Percentiles rank a stretch among this genome's conserved stretches.
Evolutionary conservation across 2,888 invertebrate genomes (phyloP).

Genomic region (Pristionchus entomophagus): DNA sequence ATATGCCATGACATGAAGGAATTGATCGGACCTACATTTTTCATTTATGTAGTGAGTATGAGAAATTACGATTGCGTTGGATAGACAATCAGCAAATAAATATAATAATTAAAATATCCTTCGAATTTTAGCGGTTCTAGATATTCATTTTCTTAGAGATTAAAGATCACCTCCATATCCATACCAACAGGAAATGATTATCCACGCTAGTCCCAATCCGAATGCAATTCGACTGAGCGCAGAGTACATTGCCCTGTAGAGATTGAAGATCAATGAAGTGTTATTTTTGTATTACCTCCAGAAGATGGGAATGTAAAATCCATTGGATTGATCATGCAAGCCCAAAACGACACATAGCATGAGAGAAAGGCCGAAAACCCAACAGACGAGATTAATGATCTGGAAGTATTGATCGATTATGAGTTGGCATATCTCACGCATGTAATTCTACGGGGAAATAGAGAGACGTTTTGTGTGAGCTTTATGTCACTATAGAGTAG

Average conservation of each 20-base stretch:
- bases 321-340: slow-evolving; percentile 45
- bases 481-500: not conserved
- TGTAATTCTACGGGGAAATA: too few species aligned
- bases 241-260: slow-evolving; percentile 39
- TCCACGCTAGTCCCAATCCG: slow-evolving; percentile 19
- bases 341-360: slow-evolving; percentile 46
- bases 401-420: too few species aligned
- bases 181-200: slow-evolving; percentile 17
- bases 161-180: slow-evolving; percentile 9
- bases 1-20: slow-evolving; percentile 57
- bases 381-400: slow-evolving; percentile 49
- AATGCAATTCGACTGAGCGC: slow-evolving; percentile 16
- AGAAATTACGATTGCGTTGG: too few species aligned
- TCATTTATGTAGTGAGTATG: too few species aligned
- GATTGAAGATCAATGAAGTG: not conserved
- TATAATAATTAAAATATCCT: too few species aligned
- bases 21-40: slow-evolving; percentile 54
- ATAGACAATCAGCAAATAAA: too few species aligned
- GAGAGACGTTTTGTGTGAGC: too few species aligned
- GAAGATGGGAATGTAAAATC: slow-evolving; percentile 38
- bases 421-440: too few species aligned
- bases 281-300: slow-evolving; percentile 10
- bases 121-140: too few species aligned
- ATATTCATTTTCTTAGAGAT: too few species aligned
- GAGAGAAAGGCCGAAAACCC: slow-evolving; percentile 40